Evolutionary conservation across 2,797 vertebrate genomes (phyloP).

Genomic region (Buceros bicornis): DNA sequence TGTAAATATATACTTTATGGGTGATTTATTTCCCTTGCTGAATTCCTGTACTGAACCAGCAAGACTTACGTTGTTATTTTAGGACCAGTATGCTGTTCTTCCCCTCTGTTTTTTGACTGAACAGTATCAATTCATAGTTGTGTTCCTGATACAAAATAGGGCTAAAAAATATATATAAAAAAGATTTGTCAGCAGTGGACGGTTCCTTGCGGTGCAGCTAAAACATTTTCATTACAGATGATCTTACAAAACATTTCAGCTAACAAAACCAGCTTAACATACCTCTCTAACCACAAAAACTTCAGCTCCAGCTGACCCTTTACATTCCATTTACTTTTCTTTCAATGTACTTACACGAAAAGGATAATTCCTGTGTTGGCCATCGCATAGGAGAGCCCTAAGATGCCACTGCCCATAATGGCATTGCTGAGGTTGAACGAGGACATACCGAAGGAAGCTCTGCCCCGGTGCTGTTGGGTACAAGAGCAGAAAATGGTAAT

Average conservation of each 20-base stretch:
- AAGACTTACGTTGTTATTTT: background rate
- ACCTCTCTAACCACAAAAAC: background rate
- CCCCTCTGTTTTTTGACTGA: background rate
- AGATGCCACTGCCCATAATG: slow-evolving; percentile 98
- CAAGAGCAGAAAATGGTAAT: slow-evolving; percentile 12
- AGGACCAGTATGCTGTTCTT: background rate
- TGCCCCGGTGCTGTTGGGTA: slow-evolving; percentile 88
- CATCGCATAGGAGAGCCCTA: slow-evolving; percentile 97
- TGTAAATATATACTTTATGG: background rate
- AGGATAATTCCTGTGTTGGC: slow-evolving; percentile 96
- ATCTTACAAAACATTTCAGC: background rate
- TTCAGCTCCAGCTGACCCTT: background rate
- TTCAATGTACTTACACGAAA: slow-evolving; percentile 88
- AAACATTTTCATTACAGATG: background rate
- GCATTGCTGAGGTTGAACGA: slow-evolving; percentile 97
- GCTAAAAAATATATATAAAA: background rate
- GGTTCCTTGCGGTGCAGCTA: background rate
- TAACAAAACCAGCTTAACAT: background rate
- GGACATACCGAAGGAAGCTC: slow-evolving; percentile 94
- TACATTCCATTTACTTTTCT: background rate
- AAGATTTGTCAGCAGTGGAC: background rate
- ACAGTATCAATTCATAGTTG: background rate
- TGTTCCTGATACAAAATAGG: background rate
- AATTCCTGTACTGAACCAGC: background rate
- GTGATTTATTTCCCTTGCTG: slow-evolving; percentile 1